Conservation (phyloP, 2,797 vertebrate species). For the Emydoidea blandingii region DNA sequence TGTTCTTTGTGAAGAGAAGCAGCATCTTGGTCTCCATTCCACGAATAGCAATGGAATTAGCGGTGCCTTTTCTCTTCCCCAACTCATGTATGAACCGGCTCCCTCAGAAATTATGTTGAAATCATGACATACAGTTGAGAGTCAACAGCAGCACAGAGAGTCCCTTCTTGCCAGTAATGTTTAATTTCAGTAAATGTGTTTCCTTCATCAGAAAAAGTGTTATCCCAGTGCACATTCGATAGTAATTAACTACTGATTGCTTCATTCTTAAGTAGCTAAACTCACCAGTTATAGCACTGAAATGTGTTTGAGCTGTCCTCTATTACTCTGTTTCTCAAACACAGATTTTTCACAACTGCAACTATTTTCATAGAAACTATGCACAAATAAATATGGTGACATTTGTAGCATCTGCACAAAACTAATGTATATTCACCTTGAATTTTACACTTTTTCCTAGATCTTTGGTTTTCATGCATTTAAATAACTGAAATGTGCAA, state of each 20-base stretch:
- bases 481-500: too few species aligned
- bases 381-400: neutral
- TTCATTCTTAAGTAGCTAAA: neutral
- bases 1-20: neutral
- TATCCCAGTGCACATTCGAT: neutral
- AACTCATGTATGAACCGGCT: neutral
- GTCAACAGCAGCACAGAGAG: too few species aligned
- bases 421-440: neutral
- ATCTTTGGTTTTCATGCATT: too few species aligned
- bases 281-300: neutral
- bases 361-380: neutral
- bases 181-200: neutral
- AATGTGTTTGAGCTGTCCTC: neutral
- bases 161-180: neutral
- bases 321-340: neutral
- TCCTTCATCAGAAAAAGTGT: neutral
- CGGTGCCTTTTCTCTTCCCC: neutral
- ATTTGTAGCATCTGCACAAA: neutral
- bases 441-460: neutral
- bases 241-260: neutral
- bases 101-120: too few species aligned
- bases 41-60: neutral
- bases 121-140: too few species aligned
- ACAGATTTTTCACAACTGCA: neutral
- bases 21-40: neutral